These are phyloP conservation scores for Erannis defoliaria DNA, from an alignment of 2,888 invertebrate genomes.

Conservation along the genomic window DNA sequence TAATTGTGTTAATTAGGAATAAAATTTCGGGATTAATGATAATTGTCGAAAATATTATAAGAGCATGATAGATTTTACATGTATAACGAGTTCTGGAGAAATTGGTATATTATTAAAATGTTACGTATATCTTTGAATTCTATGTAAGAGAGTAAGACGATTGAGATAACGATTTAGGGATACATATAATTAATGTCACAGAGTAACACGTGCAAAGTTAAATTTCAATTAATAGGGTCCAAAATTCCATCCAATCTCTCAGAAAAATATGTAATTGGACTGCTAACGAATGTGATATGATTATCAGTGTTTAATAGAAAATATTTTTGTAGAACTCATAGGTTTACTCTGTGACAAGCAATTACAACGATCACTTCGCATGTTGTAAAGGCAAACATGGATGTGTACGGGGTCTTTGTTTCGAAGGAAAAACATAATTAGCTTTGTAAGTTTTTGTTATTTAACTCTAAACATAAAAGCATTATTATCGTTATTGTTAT, in stretches of 20 bases:
- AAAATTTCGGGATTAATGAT: slow-evolving; percentile 67
- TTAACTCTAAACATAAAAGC: slow-evolving; percentile 43
- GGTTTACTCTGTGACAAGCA: slow-evolving; percentile 77
- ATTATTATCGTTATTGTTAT: slow-evolving; percentile 49
- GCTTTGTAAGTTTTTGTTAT: slow-evolving; percentile 58
- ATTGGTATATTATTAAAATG: slow-evolving; percentile 71
- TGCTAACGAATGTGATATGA: slow-evolving; percentile 74
- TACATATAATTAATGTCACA: slow-evolving; percentile 70
- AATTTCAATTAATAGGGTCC: slow-evolving; percentile 80
- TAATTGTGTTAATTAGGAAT: slow-evolving; percentile 55
- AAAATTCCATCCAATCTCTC: slow-evolving; percentile 82
- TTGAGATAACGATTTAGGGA: slow-evolving; percentile 64
- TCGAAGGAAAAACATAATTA: slow-evolving; percentile 83
- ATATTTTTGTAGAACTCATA: slow-evolving; percentile 71
- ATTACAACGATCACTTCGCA: slow-evolving; percentile 60
- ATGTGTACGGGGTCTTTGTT: slow-evolving; percentile 86
- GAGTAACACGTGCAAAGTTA: slow-evolving; percentile 72
- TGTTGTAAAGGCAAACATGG: slow-evolving; percentile 72
- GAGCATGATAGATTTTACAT: slow-evolving; percentile 73
- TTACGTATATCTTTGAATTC: slow-evolving; percentile 74
- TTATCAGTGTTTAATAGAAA: slow-evolving; percentile 67
- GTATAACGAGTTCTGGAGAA: slow-evolving; percentile 66
- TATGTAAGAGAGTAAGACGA: slow-evolving; percentile 67
- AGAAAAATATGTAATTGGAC: slow-evolving; percentile 76
- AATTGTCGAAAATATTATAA: slow-evolving; percentile 71